Evolutionary conservation across 2,888 invertebrate genomes (phyloP), one percentile per base, ranked within the genome.

Genomic region (Drosophila dives): DNA sequence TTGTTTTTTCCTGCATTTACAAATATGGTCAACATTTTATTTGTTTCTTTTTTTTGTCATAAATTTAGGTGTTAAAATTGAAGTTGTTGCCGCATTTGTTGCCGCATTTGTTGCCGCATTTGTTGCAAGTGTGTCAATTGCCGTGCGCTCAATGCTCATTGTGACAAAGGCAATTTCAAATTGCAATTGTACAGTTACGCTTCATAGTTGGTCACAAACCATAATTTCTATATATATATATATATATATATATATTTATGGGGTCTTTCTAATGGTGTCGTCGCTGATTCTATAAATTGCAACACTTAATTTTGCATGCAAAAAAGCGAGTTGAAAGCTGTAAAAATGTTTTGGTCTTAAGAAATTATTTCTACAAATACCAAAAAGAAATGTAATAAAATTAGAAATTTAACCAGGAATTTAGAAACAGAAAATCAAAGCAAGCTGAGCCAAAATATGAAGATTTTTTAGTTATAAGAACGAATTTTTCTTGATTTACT

Each of bases 51-150:
- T 50, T 20, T 42, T 60, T 64, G 53, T 72, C 83, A 80, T 82
- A 73, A 77, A 71, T 74, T 83, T 55, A 67, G 86, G 83, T 88
- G 88, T 72, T 77, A 38, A 67, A 73, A 65, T 62, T 64, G 56
- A 76, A 72, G 67, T 66, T 50, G 58, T 29, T 26, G 75, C 65
- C 38, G 38, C 38, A 8, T 17, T 38, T 20, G 45, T 45, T 64
- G 59, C 36, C 34, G 75, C 66, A 8, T 17, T 38, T 20, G 45
- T 45, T 64, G 59, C 36, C 34, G 75, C 66, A 61, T 67, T 33
- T 53, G 65, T 49, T 63, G 58, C 67, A 78, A 73, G 73, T 84
- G 86, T 67, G 88, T 84, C 88, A 88, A 84, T 88, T 82, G 87
- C 62, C 54, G 36, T 60, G 75, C 42, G 72, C 69, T 63, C 62